Evolutionary conservation across 2,888 invertebrate species (phyloP), one percentile per base, ranked within the genome.

Genomic region (Pocota personata): DNA sequence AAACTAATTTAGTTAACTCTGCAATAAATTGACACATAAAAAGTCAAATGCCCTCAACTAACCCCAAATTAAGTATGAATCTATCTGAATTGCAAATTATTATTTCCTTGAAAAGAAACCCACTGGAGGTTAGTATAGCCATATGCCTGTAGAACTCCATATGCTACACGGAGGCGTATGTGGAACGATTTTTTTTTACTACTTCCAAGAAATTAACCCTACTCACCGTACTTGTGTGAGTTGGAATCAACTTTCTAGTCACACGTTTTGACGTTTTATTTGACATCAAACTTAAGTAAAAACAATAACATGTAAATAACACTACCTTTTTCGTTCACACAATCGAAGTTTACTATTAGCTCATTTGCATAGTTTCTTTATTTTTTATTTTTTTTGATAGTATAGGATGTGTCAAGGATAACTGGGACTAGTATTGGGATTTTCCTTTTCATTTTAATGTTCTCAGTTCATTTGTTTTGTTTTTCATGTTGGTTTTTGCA

Each of bases 291-390:
- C 24, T 58, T 58, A 27, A 57, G 24, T 57, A 19, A 73, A n/a
- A 40, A 73, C 66, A 79, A 79, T 79, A 66, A 79, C 66, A 79
- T 79, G 79, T 48, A 79, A 66, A 79, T 57, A 27, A 35, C 37
- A 21, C 27, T 50, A 48, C 57, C 73, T 66, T 73, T 72, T 66
- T 30, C 37, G 32, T 37, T 12, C n/a, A 12, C n/a, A 12, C 32
- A 79, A 57, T 48, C 40, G 48, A 79, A 72, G 37, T 73, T 72
- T 57, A 73, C 72, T 79, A 73, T 66, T 40, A 66, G 50, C 73
- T 73, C 50, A 79, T 79, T 79, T 79, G 79, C 72, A 79, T 66
- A 79, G 50, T 57, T 72, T 32, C n/a, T n/a, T n/a, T n/a, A n/a
- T n/a, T 78, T 57, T 0, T 62, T n/a, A 21, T 14, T 8, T 8